Evolutionary conservation across 2,888 invertebrate species (phyloP).

Genomic region (Hirtodrosophila duncani): DNA sequence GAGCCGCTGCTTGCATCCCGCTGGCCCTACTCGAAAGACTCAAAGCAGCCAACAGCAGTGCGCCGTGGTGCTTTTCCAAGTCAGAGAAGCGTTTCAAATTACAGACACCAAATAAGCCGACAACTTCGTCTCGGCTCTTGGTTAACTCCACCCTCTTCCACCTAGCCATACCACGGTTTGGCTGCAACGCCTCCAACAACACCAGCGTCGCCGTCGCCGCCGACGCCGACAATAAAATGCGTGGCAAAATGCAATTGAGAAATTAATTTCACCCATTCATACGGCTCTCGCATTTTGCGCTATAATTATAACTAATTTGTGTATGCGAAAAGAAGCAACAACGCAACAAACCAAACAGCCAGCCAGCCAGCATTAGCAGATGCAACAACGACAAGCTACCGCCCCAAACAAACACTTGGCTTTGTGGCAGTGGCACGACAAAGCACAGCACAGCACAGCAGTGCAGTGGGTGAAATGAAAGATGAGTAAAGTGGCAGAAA

Average conservation of each 20-base stretch:
- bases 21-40: not conserved
- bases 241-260: constrained; percentile 71
- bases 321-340: constrained; percentile 42
- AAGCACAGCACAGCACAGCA: no score
- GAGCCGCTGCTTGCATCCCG: not conserved
- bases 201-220: constrained; percentile 2
- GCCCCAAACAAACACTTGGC: constrained; percentile 67
- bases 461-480: not conserved
- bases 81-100: constrained; percentile 76
- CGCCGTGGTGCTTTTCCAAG: constrained; percentile 62
- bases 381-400: constrained; percentile 33
- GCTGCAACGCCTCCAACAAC: constrained; percentile 41
- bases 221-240: constrained; percentile 64
- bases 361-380: not conserved
- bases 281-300: constrained; percentile 66
- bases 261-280: constrained; percentile 70
- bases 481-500: no score
- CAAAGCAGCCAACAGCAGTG: constrained; percentile 10
- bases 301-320: constrained; percentile 73
- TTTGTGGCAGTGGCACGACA: constrained; percentile 18
- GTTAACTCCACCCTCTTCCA: constrained; percentile 6
- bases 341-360: constrained; percentile 18
- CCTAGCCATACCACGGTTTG: constrained; percentile 23
- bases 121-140: constrained; percentile 31
- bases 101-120: constrained; percentile 75